Evolutionary conservation across 2,113 vertebrate genomes (phyloP), one percentile per base, ranked within the genome.

Genomic region (Uria aalge): DNA sequence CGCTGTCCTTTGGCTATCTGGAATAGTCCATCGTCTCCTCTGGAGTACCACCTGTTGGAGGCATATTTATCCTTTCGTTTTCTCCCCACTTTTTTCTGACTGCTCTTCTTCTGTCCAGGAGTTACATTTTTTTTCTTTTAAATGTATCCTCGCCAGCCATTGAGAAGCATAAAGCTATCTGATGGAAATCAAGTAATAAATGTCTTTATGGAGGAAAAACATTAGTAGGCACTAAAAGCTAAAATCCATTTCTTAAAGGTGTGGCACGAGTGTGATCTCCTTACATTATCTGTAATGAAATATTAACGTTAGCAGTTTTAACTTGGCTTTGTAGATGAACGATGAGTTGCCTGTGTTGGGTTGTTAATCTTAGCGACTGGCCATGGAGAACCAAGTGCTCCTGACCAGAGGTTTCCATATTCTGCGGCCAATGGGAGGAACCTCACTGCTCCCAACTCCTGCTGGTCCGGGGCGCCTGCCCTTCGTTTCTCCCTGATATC

Each of bases 11-110:
- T 53, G 62, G 27, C 4, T 92, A 0, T 30, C 43, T 14, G 38
- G 62, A 85, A 8, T 21, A 2, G 4, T 84, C n/a, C 18, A 0
- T 67, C 0, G 0, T 38, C 63, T 87, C 45, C 67, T 83, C 56
- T 64, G 56, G 48, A 56, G 18, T 22, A 11, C 40, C 29, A 3
- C 0, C 1, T 1, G 0, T 76, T 52, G 27, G n/a, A 84, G 45
- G n/a, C 41, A 5, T 69, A 5, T 69, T 88, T 24, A 29, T 23
- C 38, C 38, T 74, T 73, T 43, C n/a, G 40, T 63, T 50, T 86
- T 56, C 69, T 38, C 40, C 15, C 16, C 43, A 0, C 12, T 72
- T 52, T 21, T 40, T 22, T 59, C 63, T 52, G 10, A 38, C 38
- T 45, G 7, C n/a, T 38, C 29, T 30, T 38, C 29, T 30, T 48